Evolutionary conservation across 2,888 invertebrate species (phyloP), one percentile per base, ranked within the genome.

Genomic region (Drosophila hamatofila): DNA sequence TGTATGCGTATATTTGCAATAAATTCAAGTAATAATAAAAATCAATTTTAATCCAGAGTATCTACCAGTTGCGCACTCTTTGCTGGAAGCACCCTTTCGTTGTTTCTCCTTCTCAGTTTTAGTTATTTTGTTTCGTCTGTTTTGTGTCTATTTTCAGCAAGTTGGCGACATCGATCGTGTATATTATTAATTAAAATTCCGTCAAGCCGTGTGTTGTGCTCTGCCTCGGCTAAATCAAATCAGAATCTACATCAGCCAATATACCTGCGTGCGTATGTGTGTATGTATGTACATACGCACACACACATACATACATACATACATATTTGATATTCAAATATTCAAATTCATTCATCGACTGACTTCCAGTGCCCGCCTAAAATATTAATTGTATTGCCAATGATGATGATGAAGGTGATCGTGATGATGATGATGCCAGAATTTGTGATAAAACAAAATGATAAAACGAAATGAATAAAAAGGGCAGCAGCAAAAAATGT

Each of bases 151-250:
- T 87, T 89, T 84, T 82, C 88, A 84, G 84, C 82, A 69, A 84
- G 65, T 76, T 74, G 83, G 74, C 86, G 75, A 87, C 79, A 83
- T 78, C 75, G 81, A 79, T 67, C 80, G 83, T 78, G 83, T 70
- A 72, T 80, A 72, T 83, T 84, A 87, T 89, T 82, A 89, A 84
- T 88, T 89, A 82, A 85, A 78, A 85, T 85, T 85, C 89, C 84
- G 77, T 71, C 74, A 71, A 80, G 83, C 72, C 70, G 72, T 52
- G 67, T 55, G 57, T 61, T 54, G 52, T 54, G 51, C 30, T 55
- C 49, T 68, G 52, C 33, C 55, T 46, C 66, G 37, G 41, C 68
- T 60, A 74, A 83, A 81, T 83, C 54, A 78, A 67, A 78, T 66
- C 67, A 72, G 73, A 84, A 72, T 51, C 58, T 80, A 72, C 78